Evolutionary conservation across 2,113 vertebrate species (phyloP).

Genomic region (Romanogobio albipinnatus): DNA sequence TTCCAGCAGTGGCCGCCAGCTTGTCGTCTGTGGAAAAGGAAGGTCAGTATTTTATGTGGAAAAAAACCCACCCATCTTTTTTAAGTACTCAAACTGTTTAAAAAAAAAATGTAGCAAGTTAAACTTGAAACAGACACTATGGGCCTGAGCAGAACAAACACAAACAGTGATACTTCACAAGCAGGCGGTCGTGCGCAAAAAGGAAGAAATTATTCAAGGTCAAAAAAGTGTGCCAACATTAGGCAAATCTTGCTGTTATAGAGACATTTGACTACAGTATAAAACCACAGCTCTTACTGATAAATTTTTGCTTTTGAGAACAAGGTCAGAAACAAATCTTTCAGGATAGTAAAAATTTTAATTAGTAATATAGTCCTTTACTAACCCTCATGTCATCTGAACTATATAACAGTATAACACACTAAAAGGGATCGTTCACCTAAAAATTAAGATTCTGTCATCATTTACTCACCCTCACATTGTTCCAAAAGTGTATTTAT

Average conservation of each 20-base stretch:
- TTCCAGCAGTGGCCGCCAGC: slow-evolving; percentile 87
- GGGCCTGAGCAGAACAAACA: not conserved
- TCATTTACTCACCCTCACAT: too few relatives aligned
- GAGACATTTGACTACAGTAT: not conserved
- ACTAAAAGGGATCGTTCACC: too few relatives aligned
- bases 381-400: not conserved
- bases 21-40: slow-evolving; percentile 68
- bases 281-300: not conserved
- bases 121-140: not conserved
- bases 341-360: not conserved
- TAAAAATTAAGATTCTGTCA: too few relatives aligned
- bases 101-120: not conserved
- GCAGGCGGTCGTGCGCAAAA: not conserved
- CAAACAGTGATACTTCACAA: not conserved
- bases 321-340: not conserved
- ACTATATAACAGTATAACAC: too few relatives aligned
- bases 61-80: not conserved
- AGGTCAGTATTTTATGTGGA: not conserved
- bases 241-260: not conserved
- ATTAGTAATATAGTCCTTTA: not conserved
- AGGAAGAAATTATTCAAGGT: not conserved
- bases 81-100: not conserved
- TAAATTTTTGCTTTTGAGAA: not conserved
- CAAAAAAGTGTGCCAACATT: not conserved
- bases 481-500: too few relatives aligned